Evolutionary conservation across 2,888 invertebrate genomes (phyloP), one percentile per base, ranked within the genome.

Genomic region (Protodeltote pygarga): DNA sequence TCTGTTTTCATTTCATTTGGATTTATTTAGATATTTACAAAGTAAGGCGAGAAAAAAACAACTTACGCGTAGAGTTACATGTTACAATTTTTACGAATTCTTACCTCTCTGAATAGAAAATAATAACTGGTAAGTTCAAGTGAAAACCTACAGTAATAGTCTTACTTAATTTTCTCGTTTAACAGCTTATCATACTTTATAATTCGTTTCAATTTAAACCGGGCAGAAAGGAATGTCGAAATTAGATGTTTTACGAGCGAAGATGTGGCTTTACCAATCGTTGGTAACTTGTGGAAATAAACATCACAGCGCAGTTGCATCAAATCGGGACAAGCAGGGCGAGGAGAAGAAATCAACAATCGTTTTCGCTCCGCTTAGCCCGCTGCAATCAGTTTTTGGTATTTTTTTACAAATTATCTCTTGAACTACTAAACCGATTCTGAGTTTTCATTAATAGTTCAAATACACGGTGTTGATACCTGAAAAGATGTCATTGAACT

Each of bases 191-290:
- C n/a, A 5, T 20, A 29, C 14, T n/a, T 24, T 13, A 45, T 9
- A 33, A 17, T 15, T 34, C 4, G 2, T 38, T 48, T n/a, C n/a
- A n/a, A n/a, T n/a, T n/a, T 31, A 9, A 54, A 25, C 35, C 33
- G 10, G 34, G 33, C 23, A 20, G 21, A 24, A 32, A 33, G 17
- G n/a, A 16, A n/a, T 50, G 50, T 20, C 23, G 19, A 44, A 41
- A 39, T 16, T 3, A n/a, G 3, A 25, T 14, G 8, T 28, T n/a
- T n/a, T 17, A 23, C 25, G 1, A 19, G 5, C 23, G 3, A 10
- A 24, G 23, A 25, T 16, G 15, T 27, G n/a, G 13, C 37, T 19
- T 39, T 17, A 19, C 3, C 16, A 31, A n/a, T 10, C 27, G 42
- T 16, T 5, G n/a, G 8, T 10, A 24, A 20, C 8, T 37, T 31